Percentiles rank a stretch among this genome's conserved stretches.
Evolutionary conservation across 2,113 vertebrate species (phyloP).

Genomic region (Notechis scutatus): DNA sequence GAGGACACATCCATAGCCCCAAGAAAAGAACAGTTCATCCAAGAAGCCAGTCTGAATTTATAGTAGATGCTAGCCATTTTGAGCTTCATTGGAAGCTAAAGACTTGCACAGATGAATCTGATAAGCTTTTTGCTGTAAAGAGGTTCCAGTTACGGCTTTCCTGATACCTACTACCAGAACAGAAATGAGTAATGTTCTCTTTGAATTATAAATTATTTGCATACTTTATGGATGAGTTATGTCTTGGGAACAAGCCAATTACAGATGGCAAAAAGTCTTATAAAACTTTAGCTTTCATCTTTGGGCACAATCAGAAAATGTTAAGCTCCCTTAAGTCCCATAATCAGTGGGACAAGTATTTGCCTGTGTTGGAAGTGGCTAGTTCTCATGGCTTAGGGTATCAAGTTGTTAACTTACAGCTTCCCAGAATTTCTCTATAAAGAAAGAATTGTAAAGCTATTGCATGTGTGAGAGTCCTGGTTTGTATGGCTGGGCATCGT

Average conservation of each 20-base stretch:
- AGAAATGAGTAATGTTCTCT: not conserved
- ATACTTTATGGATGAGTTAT: not conserved
- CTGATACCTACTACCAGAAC: constrained; percentile 2
- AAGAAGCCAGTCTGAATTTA: not conserved
- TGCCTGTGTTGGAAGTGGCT: not conserved
- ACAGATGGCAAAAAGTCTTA: not conserved
- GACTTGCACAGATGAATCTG: constrained; percentile 8
- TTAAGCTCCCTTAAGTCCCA: not conserved
- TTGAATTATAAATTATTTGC: not conserved
- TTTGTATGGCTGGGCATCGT: not conserved
- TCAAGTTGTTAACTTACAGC: not conserved
- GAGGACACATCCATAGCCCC: not conserved
- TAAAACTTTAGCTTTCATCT: not conserved
- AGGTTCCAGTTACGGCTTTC: constrained; percentile 5
- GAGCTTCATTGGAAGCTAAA: not conserved
- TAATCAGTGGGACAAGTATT: not conserved
- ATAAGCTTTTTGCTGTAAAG: not conserved
- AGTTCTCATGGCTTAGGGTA: not conserved
- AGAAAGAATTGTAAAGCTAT: not conserved
- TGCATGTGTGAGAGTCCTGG: not conserved
- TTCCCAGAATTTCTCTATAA: not conserved
- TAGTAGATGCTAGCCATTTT: accelerated
- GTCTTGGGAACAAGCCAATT: not conserved
- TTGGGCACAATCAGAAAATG: not conserved
- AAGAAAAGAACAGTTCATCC: constrained; percentile 5